Base-by-base conservation (phyloP, 2,888 invertebrate species). In the Cremastinae sp. region DNA sequence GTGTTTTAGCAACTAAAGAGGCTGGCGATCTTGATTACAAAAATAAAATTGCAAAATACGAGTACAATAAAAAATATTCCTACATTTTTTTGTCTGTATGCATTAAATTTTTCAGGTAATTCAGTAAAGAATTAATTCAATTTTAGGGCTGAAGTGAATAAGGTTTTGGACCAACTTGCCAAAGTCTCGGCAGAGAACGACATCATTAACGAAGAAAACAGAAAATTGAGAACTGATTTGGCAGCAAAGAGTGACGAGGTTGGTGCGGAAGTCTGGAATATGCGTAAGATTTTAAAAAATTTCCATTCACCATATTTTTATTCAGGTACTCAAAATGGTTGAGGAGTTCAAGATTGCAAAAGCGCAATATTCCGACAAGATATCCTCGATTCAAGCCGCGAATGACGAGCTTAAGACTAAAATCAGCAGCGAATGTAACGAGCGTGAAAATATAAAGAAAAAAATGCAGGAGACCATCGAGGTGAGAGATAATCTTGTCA, bases 41-140 rank as follows among this genome's bases (percentile, higher is more conserved):
- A 38, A 74, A 65, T 10, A 72, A 74, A 59, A 69, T 66, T 10
- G 45, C 20, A 14, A n/a, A 65, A 59, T 73, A 78, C 49, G 61
- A 69, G 79, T 79, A 61, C 20, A 71, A 64, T 65, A 12, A 16
- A 58, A 7, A 7, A n/a, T 36, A 49, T 47, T 53, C 8, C 20
- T 10, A 14, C n/a, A 0, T 8, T 64, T 41, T 22, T 45, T 18
- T 9, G 16, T 74, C 2, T 2, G 22, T 61, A 61, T 65, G 49
- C n/a, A n/a, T n/a, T n/a, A n/a, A n/a, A n/a, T n/a, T 5, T 10
- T 54, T 36, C 1, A 0, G 16, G 47, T 45, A 28, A 12, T n/a
- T n/a, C 34, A 0, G 34, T 2, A n/a, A 5, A 22, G 20, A 10
- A 14, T 9, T 45, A 16, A 41, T 43, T 59, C 7, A 8, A 38